A percentile compares a stretch with the other conserved stretches of the same genome.
Conservation (phyloP, 2,113 vertebrate species). For the Nycticryphes semicollaris region DNA sequence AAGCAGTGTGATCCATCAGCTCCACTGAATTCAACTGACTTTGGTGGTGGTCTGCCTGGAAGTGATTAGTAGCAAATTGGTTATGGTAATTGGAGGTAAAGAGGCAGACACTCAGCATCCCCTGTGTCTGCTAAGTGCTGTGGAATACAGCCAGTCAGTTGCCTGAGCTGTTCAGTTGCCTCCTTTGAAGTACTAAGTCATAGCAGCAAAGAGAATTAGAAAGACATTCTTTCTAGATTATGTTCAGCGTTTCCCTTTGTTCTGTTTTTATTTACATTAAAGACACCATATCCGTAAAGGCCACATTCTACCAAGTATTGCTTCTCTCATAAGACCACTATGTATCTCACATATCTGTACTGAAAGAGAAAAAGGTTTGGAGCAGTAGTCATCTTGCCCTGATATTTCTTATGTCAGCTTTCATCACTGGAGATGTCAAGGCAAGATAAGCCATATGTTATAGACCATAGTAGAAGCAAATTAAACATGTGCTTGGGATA, state of each 20-base stretch:
- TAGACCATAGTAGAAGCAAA: neutral
- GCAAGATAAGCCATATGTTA: neutral
- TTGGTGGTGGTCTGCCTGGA: neutral
- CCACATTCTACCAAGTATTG: neutral
- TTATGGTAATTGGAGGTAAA: neutral
- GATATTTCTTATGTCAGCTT: neutral
- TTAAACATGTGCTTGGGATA: neutral
- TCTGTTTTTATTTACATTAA: neutral
- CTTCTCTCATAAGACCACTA: neutral
- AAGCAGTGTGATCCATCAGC: neutral
- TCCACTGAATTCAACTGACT: neutral
- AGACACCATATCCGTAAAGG: neutral
- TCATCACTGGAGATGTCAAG: neutral
- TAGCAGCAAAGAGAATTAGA: neutral
- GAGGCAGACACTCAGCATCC: neutral
- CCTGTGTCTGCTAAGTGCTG: neutral
- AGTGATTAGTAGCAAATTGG: slow-evolving; percentile 11
- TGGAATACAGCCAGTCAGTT: neutral
- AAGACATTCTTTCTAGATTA: neutral
- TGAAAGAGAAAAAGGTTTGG: neutral
- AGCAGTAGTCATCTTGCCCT: neutral
- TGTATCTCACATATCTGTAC: neutral
- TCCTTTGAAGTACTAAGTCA: neutral
- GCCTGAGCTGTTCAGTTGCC: neutral
- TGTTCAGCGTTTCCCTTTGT: neutral